Evolutionary conservation across 2,888 invertebrate species (phyloP), one percentile per base, ranked within the genome.

Genomic region (Eubasilissa splendida): DNA sequence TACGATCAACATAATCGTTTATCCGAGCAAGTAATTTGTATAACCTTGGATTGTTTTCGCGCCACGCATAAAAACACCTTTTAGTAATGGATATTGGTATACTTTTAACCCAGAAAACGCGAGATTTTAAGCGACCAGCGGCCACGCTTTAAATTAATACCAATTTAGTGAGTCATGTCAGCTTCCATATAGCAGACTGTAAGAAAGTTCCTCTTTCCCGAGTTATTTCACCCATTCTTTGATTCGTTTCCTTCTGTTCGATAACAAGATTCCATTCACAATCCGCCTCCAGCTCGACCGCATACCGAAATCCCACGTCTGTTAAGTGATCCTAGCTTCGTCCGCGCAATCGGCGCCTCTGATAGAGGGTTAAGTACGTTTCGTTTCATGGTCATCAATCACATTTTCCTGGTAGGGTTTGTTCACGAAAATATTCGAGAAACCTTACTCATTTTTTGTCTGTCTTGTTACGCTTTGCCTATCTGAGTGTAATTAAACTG

Each of bases 401-500:
- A 79, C 80, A 82, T 82, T 82, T 83, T 74, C 76, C 63, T 53
- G 52, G 42, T 76, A 73, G 33, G 22, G 65, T 54, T 76, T 66
- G 50, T 76, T 76, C 76, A 66, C 66, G n/a, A 31, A 80, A 68
- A 77, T 74, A 75, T 77, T 82, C 66, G 65, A 77, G 83, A 81
- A 83, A 81, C 81, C 60, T 65, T 75, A 83, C 76, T 81, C 80
- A 52, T 81, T 81, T 78, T 80, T 81, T 80, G 78, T 80, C 56
- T 68, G 63, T 78, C 76, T 82, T 83, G 83, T 83, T 82, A 82
- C 80, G 83, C 82, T 79, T 82, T 82, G 82, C 80, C 83, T 82
- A 83, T 83, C 79, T 80, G 83, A 74, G 63, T 80, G 82, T 83
- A 82, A 83, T 83, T 83, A 83, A 83, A 82, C 80, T 79, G 79